Conservation (phyloP, 2,888 invertebrate species). For the Noctua janthe region DNA sequence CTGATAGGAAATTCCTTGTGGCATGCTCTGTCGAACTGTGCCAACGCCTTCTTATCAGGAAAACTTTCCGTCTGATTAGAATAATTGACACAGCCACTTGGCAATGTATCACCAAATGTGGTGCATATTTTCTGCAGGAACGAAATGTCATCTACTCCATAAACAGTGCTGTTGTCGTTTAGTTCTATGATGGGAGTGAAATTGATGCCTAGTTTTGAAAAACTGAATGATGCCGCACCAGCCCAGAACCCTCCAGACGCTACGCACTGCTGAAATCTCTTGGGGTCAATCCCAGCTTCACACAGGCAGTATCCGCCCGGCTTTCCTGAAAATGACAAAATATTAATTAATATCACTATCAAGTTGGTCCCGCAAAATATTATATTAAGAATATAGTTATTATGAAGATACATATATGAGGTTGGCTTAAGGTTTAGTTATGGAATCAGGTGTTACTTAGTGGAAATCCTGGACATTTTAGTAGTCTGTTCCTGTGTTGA, state of each 20-base stretch:
- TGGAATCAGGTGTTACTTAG: background rate
- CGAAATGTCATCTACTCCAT: conserved; percentile 71
- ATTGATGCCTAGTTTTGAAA: conserved; percentile 31
- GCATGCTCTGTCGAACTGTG: conserved; percentile 53
- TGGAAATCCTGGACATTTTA: background rate
- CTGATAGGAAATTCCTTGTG: conserved; percentile 9
- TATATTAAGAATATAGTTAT: background rate
- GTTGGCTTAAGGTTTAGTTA: background rate
- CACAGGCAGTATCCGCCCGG: conserved; percentile 49
- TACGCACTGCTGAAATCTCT: conserved; percentile 50
- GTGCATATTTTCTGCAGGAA: conserved; percentile 78
- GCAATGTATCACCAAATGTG: conserved; percentile 74
- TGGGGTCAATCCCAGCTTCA: conserved; percentile 45
- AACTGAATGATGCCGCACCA: conserved; percentile 32
- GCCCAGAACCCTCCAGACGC: conserved; percentile 18
- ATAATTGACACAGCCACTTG: conserved; percentile 73
- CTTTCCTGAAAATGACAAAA: conserved; percentile 26
- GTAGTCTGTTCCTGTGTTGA: background rate
- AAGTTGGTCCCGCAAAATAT: background rate
- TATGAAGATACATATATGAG: background rate
- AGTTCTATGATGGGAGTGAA: conserved; percentile 48
- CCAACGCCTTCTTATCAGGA: conserved; percentile 32
- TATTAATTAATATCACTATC: background rate
- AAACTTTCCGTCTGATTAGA: conserved; percentile 25
- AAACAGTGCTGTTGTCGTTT: conserved; percentile 51